Evolutionary conservation across 2,113 vertebrate genomes (phyloP).

Genomic region (Strix aluco): DNA sequence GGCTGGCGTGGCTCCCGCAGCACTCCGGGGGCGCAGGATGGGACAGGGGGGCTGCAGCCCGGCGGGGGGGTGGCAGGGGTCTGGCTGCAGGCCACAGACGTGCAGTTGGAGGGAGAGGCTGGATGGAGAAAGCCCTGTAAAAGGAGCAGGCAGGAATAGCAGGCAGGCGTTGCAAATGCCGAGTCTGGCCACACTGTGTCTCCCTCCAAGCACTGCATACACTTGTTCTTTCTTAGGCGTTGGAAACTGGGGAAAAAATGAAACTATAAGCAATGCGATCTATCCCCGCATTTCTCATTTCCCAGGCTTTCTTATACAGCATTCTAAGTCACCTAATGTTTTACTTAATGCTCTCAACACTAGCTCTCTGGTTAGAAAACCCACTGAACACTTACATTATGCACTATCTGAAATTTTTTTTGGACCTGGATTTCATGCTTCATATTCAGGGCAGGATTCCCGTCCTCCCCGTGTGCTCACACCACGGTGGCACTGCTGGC

Average conservation of each 20-base stretch:
- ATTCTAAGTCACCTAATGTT: not conserved
- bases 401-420: not conserved
- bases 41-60: not conserved
- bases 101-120: not conserved
- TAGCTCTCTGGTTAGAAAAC: not conserved
- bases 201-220: not conserved
- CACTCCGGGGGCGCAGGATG: not conserved
- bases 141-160: not conserved
- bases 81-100: not conserved
- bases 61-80: fast-evolving
- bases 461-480: fast-evolving
- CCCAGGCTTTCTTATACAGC: not conserved
- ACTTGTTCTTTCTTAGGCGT: not conserved
- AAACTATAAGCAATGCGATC: constrained; percentile 10
- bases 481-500: fast-evolving
- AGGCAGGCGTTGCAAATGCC: not conserved
- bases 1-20: not conserved
- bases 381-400: not conserved
- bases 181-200: constrained; percentile 34
- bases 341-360: not conserved
- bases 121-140: fast-evolving
- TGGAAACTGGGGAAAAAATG: not conserved
- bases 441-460: not conserved
- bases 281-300: not conserved
- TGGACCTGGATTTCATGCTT: not conserved